Base-by-base conservation (phyloP, 1,140 invertebrate species). In the Drosophila kikkawai region DNA sequence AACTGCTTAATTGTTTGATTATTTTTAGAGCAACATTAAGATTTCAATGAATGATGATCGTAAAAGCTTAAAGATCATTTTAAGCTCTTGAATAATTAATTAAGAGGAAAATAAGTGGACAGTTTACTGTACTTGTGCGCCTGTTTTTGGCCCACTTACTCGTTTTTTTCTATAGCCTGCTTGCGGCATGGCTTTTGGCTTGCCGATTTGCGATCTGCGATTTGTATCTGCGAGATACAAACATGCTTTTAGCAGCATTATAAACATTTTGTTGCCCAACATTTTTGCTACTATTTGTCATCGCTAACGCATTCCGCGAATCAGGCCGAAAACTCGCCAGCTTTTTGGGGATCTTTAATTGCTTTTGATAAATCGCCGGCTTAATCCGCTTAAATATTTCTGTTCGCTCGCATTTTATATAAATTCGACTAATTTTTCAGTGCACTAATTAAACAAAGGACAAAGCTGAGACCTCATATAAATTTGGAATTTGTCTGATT, bases 271-370 rank as follows among this genome's bases (percentile, higher is more conserved):
- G 84, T 90, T 71, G 69, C 80, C 76, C 74, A 90, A 88, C 85
- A 90, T 88, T 88, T 88, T 88, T 90, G 85, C 85, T 85, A 88
- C 85, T 90, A 88, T 88, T 88, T 88, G 85, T 88, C 85, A 88
- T 88, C 85, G 69, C 61, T 71, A 58, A 67, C 73, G 80, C 85
- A 88, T 88, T 85, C 85, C 85, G 60, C 85, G 85, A 88, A 88
- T 68, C 61, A 56, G 69, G 58, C 47, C 53, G 48, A 75, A 75
- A 42, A 79, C 71, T 63, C 64, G 53, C 71, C 64, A 76, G 17
- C 34, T 70, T 74, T 67, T 66, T 48, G 57, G 75, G 73, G 69
- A 76, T 81, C 85, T 90, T 88, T 88, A 88, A 88, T 88, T 88
- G 85, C 81, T 75, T 88, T 88, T 88, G 85, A 88, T 88, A 88